These are phyloP conservation scores for Sus cebifrons DNA, from an alignment of 2,797 vertebrate genomes.

Conservation along the genomic window DNA sequence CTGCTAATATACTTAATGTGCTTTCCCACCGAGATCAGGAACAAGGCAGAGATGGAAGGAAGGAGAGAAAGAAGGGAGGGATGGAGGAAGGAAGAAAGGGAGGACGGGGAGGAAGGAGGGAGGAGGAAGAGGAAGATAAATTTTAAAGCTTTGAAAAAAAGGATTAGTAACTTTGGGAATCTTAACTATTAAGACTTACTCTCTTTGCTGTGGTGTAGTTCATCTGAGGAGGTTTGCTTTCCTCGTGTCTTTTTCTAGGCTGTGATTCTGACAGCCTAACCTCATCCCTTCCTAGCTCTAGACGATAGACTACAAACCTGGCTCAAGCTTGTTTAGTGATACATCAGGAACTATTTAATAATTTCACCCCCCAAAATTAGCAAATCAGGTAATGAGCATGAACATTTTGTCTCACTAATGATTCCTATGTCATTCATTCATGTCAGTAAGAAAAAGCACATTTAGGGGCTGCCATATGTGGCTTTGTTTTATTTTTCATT, in stretches of 20 bases:
- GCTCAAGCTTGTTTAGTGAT: background rate
- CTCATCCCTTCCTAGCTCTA: background rate
- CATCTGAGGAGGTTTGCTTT: accelerated
- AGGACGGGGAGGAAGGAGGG: background rate
- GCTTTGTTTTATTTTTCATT: background rate
- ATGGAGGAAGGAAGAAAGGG: accelerated
- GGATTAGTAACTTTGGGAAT: background rate
- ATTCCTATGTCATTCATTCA: conserved; percentile 48
- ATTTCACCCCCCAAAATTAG: background rate
- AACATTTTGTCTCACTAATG: background rate
- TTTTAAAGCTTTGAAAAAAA: background rate
- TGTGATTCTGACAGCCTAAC: background rate
- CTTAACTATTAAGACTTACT: background rate
- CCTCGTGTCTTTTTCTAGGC: background rate
- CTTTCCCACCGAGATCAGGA: background rate
- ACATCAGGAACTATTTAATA: background rate
- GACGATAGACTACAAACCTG: background rate
- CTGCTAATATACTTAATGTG: background rate
- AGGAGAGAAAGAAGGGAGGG: background rate
- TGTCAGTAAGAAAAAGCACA: background rate
- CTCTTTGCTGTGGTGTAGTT: background rate
- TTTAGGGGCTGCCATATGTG: background rate
- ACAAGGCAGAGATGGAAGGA: background rate
- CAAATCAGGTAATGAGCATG: background rate
- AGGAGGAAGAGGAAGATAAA: background rate